Percentiles rank a stretch among this genome's conserved stretches.
Evolutionary conservation across 1,140 invertebrate genomes (phyloP).

Genomic region (Drosophila carrolli): DNA sequence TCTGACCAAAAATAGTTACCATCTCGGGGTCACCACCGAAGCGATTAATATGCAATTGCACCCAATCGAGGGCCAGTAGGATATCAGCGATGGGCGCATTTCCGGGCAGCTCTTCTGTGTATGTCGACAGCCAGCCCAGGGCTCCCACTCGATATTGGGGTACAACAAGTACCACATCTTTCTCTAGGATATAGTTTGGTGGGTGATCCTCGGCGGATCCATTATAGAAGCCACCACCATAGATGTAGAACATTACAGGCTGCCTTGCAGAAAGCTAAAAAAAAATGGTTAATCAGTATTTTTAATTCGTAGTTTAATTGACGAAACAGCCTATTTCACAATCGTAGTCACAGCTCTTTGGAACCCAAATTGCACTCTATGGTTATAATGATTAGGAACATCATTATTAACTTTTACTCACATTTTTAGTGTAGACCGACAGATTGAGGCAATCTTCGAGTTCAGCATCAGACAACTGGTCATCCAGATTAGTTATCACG

Average conservation of each 20-base stretch:
- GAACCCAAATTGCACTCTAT: neutral
- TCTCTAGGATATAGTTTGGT: conserved; percentile 90
- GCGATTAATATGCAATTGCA: conserved; percentile 87
- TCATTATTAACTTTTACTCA: conserved; percentile 34
- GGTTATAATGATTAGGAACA: neutral
- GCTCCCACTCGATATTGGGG: conserved; percentile 91
- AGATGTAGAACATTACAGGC: conserved; percentile 83
- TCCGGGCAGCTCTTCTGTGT: conserved; percentile 63
- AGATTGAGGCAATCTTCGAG: conserved; percentile 81
- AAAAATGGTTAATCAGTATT: neutral
- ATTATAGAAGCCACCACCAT: conserved; percentile 81
- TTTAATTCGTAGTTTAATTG: neutral
- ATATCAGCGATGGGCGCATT: conserved; percentile 75
- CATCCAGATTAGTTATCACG: conserved; percentile 66
- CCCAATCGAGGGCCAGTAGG: conserved; percentile 86
- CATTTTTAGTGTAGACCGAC: conserved; percentile 79
- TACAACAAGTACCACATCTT: conserved; percentile 91
- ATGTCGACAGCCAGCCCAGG: conserved; percentile 86
- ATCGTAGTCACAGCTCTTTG: neutral
- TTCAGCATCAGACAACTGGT: conserved; percentile 47
- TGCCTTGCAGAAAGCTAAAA: conserved; percentile 55
- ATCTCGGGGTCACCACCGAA: conserved; percentile 89
- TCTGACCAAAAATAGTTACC: conserved; percentile 83
- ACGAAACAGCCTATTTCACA: neutral
- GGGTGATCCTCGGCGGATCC: conserved; percentile 87